Conservation (phyloP, 2,797 vertebrate species). For the Typhlichthys subterraneus region DNA sequence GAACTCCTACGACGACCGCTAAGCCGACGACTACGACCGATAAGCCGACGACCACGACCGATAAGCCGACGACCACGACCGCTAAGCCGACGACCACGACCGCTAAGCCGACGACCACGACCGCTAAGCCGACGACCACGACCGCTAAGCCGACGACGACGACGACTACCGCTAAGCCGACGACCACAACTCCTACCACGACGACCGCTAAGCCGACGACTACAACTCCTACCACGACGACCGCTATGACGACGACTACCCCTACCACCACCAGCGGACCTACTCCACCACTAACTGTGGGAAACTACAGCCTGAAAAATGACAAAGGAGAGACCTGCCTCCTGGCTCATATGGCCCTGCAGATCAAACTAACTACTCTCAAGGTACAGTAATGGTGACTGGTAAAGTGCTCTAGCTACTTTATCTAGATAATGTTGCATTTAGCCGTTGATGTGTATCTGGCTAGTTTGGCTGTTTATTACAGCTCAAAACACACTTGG, state of each 20-base stretch:
- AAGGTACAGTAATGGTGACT: conserved; percentile 45
- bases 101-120: background rate
- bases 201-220: background rate
- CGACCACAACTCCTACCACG: accelerated
- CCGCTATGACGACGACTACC: background rate
- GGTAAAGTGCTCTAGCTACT: too few species aligned
- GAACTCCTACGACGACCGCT: background rate
- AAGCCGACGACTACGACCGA: accelerated
- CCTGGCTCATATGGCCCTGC: conserved; percentile 50
- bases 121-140: background rate
- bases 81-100: background rate
- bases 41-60: background rate
- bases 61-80: background rate
- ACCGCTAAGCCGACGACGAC: too few species aligned
- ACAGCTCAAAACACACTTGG: too few species aligned
- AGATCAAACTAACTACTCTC: conserved; percentile 52
- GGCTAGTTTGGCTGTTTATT: too few species aligned
- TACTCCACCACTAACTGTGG: conserved; percentile 52
- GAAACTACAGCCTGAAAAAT: conserved; percentile 50
- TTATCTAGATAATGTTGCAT: too few species aligned
- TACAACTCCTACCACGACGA: background rate
- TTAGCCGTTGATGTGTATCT: too few species aligned
- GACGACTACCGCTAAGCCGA: background rate
- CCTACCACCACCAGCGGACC: conserved; percentile 32
- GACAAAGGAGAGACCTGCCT: conserved; percentile 26